Evolutionary conservation across 2,797 vertebrate species (phyloP), one percentile per base, ranked within the genome.

Genomic region (Glossophaga mutica): DNA sequence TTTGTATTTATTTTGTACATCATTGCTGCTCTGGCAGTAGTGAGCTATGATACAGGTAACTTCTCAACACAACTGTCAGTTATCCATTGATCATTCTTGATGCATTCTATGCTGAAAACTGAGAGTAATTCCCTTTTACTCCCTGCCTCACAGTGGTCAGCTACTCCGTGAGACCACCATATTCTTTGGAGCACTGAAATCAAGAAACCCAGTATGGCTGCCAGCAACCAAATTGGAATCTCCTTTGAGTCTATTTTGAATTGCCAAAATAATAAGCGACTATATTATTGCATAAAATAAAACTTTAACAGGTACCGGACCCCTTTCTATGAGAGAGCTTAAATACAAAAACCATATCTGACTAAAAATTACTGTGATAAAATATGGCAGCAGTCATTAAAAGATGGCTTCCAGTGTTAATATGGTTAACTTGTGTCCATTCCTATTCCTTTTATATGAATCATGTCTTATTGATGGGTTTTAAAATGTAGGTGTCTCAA

Each of bases 211-310:
- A 93, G 76, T 74, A 86, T 97, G 97, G 97, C 94, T 97, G 97
- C 97, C 97, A 94, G 97, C 97, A 98, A 97, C 97, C 97, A 98
- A 93, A 94, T 55, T 95, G 94, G 87, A 96, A 90, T 97, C 84
- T 97, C 91, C 78, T 86, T 90, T 77, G 93, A 97, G 77, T 76
- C 94, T 97, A 95, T 67, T 91, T 94, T 92, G 95, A 96, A 94
- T 88, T 96, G 93, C 84, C 97, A 96, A 90, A 96, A 95, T 93
- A 96, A 92, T 89, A 97, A 96, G 96, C 46, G 0, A 76, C 91
- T 95, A 96, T 79, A 87, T 78, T 78, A 94, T 48, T 92, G 94
- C 71, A 95, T 93, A 96, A 97, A 93, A 96, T 95, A 97, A 95
- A 91, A 96, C 26, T 92, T 96, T 83, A 91, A 79, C 48, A 98